Evolutionary conservation across 2,113 vertebrate species (phyloP).

Genomic region (Saccopteryx leptura): DNA sequence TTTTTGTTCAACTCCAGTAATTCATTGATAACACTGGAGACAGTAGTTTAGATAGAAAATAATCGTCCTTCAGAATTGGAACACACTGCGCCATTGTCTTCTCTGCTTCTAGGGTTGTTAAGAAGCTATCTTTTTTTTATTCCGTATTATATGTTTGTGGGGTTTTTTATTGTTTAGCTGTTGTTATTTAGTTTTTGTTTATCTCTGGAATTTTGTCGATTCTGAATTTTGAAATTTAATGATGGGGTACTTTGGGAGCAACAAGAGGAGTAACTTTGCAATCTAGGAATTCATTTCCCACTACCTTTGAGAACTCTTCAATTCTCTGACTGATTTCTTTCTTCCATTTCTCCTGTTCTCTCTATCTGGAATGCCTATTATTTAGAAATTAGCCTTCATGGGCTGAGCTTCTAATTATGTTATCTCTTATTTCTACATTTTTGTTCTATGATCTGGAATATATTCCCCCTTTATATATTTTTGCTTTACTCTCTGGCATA

Average conservation of each 20-base stretch:
- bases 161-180: background rate
- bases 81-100: background rate
- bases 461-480: background rate
- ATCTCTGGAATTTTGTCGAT: background rate
- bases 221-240: constrained; percentile 31
- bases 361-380: background rate
- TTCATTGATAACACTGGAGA: background rate
- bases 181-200: background rate
- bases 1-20: background rate
- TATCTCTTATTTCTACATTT: background rate
- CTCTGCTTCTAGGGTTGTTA: background rate
- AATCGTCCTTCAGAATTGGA: background rate
- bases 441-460: background rate
- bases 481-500: background rate
- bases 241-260: background rate
- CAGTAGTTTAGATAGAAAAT: background rate
- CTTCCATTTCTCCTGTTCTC: background rate
- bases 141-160: background rate
- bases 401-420: background rate
- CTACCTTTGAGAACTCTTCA: background rate
- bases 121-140: background rate
- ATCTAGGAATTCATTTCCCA: background rate
- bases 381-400: background rate
- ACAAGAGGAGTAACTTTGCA: background rate
- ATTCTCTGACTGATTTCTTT: background rate